Evolutionary conservation across 2,888 invertebrate genomes (phyloP), one percentile per base, ranked within the genome.

Genomic region (Rhynchonema sp.): DNA sequence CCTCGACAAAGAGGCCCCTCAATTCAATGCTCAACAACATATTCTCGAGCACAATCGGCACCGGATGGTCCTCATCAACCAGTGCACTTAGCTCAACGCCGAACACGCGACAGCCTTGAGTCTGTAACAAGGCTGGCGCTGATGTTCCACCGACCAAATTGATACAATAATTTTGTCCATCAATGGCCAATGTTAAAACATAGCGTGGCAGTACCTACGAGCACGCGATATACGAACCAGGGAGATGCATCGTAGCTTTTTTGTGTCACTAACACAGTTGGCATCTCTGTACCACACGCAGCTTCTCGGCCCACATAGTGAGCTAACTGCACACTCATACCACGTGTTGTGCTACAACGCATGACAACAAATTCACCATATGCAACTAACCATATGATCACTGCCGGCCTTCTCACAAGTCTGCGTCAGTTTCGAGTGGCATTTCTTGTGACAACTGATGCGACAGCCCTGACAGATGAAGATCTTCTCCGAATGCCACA

Each of bases 401-500:
- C 38, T 25, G 17, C 29, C 59, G 2, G 63, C 62, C 49, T 67
- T 62, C 9, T 67, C 57, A 56, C 76, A 76, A 17, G 66, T 64
- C 38, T 68, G 67, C 25, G 65, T 68, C 20, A 86, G 83, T 77
- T 84, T 86, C 65, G 80, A 80, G 72, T 87, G 86, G 75, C 92
- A 92, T 76, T 89, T 91, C 75, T 88, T 90, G 77, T 94, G 92
- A 71, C 89, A 87, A 1, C 88, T 89, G 66, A 90, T 80, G 74
- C 86, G 87, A 77, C 92, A 94, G 67, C 81, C 80, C 74, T 80
- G 80, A 70, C 82, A 82, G 59, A 83, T 84, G 64, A 87, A 82
- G 57, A 88, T 87, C 60, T 88, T 81, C 74, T 91, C 91, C 63
- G 90, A 85, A 61, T 91, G 88, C 91, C 91, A 91, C 83, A 91